A percentile compares a stretch with the other conserved stretches of the same genome.
phyloP scores from a whole-genome alignment of 2,888 invertebrate species.

The Nomada goodeniana region DNA sequence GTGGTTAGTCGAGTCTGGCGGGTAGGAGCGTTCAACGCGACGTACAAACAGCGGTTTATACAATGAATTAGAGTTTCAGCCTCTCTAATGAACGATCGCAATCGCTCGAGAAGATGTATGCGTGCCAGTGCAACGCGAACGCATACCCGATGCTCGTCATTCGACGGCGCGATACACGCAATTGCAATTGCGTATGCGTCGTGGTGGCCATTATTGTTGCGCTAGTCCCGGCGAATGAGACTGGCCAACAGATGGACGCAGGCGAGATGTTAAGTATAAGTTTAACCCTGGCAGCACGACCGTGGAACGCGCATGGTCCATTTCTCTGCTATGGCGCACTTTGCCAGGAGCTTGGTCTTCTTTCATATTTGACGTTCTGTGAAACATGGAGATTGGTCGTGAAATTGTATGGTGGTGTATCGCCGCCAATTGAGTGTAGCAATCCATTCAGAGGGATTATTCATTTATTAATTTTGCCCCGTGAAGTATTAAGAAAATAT shows the following conservation, averaged over 20 bases:
- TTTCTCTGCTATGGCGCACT: constrained; percentile 26
- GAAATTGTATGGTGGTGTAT: too few species aligned
- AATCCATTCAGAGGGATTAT: background rate
- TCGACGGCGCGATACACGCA: constrained; percentile 41
- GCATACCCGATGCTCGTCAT: constrained; percentile 36
- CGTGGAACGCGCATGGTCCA: constrained; percentile 29
- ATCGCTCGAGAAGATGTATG: constrained; percentile 33
- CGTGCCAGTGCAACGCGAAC: constrained; percentile 13
- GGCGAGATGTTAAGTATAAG: constrained; percentile 52
- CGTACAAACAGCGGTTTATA: constrained; percentile 34
- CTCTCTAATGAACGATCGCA: constrained; percentile 47
- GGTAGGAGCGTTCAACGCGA: constrained; percentile 3
- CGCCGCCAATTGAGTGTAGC: too few species aligned
- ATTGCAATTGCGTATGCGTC: constrained; percentile 40
- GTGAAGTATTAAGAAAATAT: background rate
- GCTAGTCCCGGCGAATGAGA: constrained; percentile 35
- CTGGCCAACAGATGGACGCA: constrained; percentile 44
- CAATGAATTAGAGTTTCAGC: constrained; percentile 47
- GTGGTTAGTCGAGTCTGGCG: constrained; percentile 8
- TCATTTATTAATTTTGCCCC: background rate
- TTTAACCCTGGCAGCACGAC: constrained; percentile 56
- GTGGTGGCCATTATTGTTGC: constrained; percentile 56
- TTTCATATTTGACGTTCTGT: background rate
- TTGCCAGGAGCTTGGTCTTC: constrained; percentile 24
- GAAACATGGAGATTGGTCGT: background rate